Base-by-base conservation (phyloP, 1,140 invertebrate genomes). In the Berghia stephanieae region DNA sequence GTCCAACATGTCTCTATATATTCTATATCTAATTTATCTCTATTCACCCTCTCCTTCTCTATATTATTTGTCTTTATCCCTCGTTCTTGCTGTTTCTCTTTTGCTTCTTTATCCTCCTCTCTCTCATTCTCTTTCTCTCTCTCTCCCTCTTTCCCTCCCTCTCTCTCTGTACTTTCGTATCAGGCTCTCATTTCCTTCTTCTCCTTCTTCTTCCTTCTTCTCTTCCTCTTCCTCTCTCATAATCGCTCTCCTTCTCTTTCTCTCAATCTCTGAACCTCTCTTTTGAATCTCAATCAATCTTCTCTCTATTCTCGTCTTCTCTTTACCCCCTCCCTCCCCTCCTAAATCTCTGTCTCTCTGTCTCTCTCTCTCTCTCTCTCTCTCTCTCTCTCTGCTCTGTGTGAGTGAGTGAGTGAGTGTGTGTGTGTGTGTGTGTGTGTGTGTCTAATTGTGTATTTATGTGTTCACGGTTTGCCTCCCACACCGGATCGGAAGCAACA, bases 321-420 rank as follows among this genome's bases (percentile, higher is more conserved):
- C 27, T 63, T 31, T 63, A 8, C 57, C 27, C 57, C 27, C 57
- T 16, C 57, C 34, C 57, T 31, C 57, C 27, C 57, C 27, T 31
- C 27, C 57, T 31, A 16, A 24, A 8, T 31, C 57, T 63, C 57
- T 16, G 8, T 63, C 57, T 63, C 27, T 63, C 27, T 63, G 18
- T 63, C 57, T 63, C 57, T 63, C 57, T 63, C 57, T 63, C 57
- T 63, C 57, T 63, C 57, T 63, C 57, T 63, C 57, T 63, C 57
- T 63, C 27, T 31, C 27, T 63, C 57, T 63, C 57, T 63, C 57
- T 63, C 34, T 31, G 57, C 34, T 31, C 27, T 63, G 13, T 49
- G n/a, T n/a, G n/a, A n/a, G n/a, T n/a, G n/a, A n/a, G n/a, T n/a
- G n/a, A n/a, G n/a, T n/a, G n/a, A n/a, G n/a, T n/a, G n/a, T n/a